Conservation (phyloP, 2,888 invertebrate genomes). For the Junonia oenone region DNA sequence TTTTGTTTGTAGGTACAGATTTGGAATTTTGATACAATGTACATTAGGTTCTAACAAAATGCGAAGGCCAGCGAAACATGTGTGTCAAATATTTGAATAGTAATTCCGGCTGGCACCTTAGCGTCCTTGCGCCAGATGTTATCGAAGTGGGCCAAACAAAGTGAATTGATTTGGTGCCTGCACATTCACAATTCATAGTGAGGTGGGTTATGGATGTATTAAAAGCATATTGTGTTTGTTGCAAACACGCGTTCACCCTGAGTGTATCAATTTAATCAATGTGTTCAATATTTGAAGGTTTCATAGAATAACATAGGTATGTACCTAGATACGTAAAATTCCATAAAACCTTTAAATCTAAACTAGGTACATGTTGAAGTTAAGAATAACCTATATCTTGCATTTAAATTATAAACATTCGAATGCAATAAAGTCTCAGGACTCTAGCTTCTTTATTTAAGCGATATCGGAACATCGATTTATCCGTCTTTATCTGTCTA, state of each 20-base stretch:
- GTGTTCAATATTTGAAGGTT: no score
- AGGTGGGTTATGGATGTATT: slow-evolving; percentile 21
- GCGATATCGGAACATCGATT: background rate
- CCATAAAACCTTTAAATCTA: no score
- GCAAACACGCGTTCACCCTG: background rate
- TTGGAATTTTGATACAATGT: background rate
- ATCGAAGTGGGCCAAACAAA: slow-evolving; percentile 48
- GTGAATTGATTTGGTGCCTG: slow-evolving; percentile 46
- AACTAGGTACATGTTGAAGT: background rate
- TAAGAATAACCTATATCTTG: background rate
- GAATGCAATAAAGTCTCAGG: background rate
- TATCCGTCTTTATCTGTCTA: slow-evolving; percentile 1
- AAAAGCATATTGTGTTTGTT: slow-evolving; percentile 4
- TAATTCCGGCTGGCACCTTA: slow-evolving; percentile 56
- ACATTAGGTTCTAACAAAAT: background rate
- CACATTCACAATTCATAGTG: slow-evolving; percentile 29
- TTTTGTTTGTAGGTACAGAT: background rate
- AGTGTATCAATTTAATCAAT: background rate
- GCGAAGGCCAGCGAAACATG: slow-evolving; percentile 11
- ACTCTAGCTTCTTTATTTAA: background rate
- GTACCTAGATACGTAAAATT: no score
- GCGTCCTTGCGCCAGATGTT: slow-evolving; percentile 61
- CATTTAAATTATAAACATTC: background rate
- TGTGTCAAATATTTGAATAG: slow-evolving; percentile 31
- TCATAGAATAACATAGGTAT: no score